Evolutionary conservation across 1,140 invertebrate species (phyloP).

Genomic region (Copidosoma floridanum): DNA sequence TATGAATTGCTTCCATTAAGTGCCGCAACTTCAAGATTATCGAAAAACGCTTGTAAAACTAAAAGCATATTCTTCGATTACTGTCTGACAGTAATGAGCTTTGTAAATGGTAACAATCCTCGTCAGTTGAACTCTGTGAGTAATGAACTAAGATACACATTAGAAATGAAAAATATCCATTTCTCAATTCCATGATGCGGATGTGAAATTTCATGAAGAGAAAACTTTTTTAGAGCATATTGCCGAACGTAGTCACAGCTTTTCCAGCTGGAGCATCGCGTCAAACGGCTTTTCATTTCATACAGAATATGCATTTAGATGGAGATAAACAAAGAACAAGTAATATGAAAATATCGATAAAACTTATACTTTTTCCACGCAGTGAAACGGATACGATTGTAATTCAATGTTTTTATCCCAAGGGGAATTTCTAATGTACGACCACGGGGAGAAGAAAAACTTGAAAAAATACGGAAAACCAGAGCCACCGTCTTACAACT

Average conservation of each 20-base stretch:
- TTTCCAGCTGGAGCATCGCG: constrained; percentile 62
- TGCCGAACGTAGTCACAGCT: constrained; percentile 40
- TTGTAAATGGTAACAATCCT: constrained; percentile 55
- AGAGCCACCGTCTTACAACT: constrained; percentile 59
- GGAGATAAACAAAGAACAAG: no score
- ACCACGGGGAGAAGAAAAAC: constrained; percentile 57
- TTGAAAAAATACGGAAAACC: constrained; percentile 53
- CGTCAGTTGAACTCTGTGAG: constrained; percentile 53
- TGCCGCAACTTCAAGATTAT: constrained; percentile 50
- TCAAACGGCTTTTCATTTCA: constrained; percentile 55
- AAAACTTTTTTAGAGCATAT: constrained; percentile 36
- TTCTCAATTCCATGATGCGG: background rate
- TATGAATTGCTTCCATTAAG: constrained; percentile 37
- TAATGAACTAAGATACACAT: constrained; percentile 1
- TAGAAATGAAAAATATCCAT: background rate
- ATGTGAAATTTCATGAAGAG: background rate
- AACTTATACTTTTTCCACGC: no score
- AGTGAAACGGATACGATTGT: no score
- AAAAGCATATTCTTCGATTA: no score
- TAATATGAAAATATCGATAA: no score
- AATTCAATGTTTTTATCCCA: no score
- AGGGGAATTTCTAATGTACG: constrained; percentile 53
- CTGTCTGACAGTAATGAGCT: constrained; percentile 62
- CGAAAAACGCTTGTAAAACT: no score
- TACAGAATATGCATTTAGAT: constrained; percentile 51